Evolutionary conservation across 2,797 vertebrate species (phyloP), one percentile per base, ranked within the genome.

Genomic region (Liparis tanakae): DNA sequence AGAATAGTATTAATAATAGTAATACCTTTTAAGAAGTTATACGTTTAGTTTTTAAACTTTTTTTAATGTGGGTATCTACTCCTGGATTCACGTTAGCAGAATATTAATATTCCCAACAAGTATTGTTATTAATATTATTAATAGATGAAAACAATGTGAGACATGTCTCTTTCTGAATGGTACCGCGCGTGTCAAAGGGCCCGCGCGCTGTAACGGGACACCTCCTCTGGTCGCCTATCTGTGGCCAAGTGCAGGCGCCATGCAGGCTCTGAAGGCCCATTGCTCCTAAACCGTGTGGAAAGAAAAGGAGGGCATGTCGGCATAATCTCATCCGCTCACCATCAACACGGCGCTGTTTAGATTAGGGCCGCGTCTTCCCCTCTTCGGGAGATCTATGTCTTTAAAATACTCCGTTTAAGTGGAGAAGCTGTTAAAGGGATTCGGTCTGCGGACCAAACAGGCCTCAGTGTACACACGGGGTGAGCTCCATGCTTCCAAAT

Each of bases 251-350:
- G 83, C 86, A 90, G 93, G 93, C 94, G 94, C 93, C 94, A 95
- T 76, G 67, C 94, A 95, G 76, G 67, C 79, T 93, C 87, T 78
- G 88, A 91, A 90, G 91, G 90, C 87, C 90, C 91, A 84, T 85
- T 82, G 82, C 90, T 85, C 74, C 88, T 89, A 80, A 94, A 91
- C 89, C 81, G 81, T 66, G 74, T 87, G 85, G 87, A 92, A 90
- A 94, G 89, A 92, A 91, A 92, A 89, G 85, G 74, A 79, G 85
- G 64, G 80, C 81, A 80, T 82, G 88, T 84, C 79, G 86, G 90
- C 86, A 90, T 90, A 91, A 95, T 95, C 93, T 91, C 92, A 93
- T 94, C 92, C 92, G 90, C 86, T 92, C 86, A 76, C 91, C 90
- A 93, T 94, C 94, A 93, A 87, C 88, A 92, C 76, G 84, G 74